Evolutionary conservation across 2,888 invertebrate species (phyloP).

Genomic region (Harpalus rubripes): DNA sequence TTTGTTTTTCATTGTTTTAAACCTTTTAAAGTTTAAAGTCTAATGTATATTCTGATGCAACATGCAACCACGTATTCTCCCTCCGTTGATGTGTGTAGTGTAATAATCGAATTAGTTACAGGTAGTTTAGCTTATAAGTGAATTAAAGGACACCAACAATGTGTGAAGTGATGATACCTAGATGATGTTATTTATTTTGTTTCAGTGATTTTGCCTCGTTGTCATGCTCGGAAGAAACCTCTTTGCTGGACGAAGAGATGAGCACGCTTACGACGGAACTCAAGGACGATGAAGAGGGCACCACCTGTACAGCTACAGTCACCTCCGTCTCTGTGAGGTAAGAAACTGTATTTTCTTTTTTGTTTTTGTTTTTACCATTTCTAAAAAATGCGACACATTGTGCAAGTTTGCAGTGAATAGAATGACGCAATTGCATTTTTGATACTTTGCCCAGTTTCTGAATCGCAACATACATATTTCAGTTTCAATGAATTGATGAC

Average conservation of each 20-base stretch:
- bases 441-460: background rate
- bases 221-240: conserved; percentile 46
- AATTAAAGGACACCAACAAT: no score
- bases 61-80: no score
- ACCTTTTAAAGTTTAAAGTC: no score
- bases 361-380: background rate
- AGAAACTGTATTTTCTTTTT: background rate
- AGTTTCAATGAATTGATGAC: background rate
- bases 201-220: conserved; percentile 53
- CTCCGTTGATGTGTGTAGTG: no score
- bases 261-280: conserved; percentile 54
- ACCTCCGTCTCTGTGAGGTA: conserved; percentile 64
- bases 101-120: no score
- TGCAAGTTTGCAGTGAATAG: background rate
- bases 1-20: no score
- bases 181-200: background rate
- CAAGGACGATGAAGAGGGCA: conserved; percentile 57
- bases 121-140: no score
- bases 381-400: background rate
- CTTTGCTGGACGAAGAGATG: conserved; percentile 53
- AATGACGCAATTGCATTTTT: background rate
- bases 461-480: background rate
- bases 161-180: background rate
- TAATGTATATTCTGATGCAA: no score
- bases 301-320: conserved; percentile 61